A percentile compares a stretch with the other conserved stretches of the same genome.
Conservation (phyloP, 2,113 vertebrate genomes). For the Caranx ignobilis region DNA sequence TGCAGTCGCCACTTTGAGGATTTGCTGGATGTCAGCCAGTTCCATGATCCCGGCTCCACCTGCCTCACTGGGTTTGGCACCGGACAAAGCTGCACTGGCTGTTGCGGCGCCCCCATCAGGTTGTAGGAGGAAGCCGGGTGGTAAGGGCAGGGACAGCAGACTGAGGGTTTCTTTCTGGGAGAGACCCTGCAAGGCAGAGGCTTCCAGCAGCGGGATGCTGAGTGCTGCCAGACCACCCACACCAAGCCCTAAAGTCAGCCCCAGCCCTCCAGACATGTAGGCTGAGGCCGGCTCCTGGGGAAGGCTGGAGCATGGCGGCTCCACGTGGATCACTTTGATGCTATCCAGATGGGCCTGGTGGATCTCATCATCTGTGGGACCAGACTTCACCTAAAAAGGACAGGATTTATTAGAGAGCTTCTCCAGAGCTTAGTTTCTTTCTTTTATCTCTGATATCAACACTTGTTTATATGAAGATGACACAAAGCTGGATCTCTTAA, state of each 20-base stretch:
- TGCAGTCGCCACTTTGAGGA: constrained; percentile 92
- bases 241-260: constrained; percentile 61
- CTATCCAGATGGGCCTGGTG: constrained; percentile 86
- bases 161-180: constrained; percentile 88
- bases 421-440: neutral
- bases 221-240: constrained; percentile 78
- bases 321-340: constrained; percentile 91
- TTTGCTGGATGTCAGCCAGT: constrained; percentile 96
- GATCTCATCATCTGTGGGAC: constrained; percentile 84
- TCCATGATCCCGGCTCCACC: constrained; percentile 78
- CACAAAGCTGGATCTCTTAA: no score
- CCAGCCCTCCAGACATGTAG: constrained; percentile 59
- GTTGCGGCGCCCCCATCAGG: constrained; percentile 90
- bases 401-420: neutral
- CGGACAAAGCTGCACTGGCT: constrained; percentile 80
- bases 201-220: constrained; percentile 88
- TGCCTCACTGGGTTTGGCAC: constrained; percentile 80
- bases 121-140: constrained; percentile 92
- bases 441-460: neutral
- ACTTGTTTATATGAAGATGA: no score
- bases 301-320: constrained; percentile 89
- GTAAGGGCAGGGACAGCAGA: constrained; percentile 92
- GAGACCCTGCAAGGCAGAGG: constrained; percentile 87
- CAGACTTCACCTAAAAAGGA: constrained; percentile 77
- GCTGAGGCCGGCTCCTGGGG: constrained; percentile 88